These are phyloP conservation scores for Ptychobarbus kaznakovi DNA, from an alignment of 2,797 vertebrate genomes.

Conservation along the genomic window DNA sequence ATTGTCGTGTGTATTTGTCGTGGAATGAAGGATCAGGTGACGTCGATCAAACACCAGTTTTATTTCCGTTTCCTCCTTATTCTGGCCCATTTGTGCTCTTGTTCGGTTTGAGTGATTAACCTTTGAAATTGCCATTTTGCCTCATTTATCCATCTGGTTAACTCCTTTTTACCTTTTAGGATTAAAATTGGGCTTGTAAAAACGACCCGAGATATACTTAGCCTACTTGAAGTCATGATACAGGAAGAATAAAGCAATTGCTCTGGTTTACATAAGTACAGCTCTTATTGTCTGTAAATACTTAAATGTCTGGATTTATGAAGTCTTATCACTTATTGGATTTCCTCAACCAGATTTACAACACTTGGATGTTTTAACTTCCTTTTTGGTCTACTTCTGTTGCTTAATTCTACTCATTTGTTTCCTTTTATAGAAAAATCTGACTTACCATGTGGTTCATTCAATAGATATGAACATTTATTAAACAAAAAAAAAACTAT, in stretches of 20 bases:
- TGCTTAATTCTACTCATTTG: background rate
- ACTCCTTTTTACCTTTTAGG: background rate
- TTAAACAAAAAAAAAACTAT: background rate
- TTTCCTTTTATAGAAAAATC: background rate
- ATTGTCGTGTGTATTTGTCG: too few species aligned
- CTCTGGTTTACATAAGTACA: background rate
- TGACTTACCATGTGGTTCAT: background rate
- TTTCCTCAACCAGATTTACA: background rate
- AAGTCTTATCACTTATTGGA: background rate
- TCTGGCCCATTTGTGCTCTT: background rate
- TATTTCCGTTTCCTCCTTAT: background rate
- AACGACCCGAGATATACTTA: background rate
- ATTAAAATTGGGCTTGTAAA: background rate
- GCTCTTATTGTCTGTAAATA: background rate
- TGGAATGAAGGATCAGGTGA: background rate
- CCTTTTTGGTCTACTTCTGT: background rate
- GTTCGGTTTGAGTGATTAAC: background rate
- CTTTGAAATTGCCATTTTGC: background rate
- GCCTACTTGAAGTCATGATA: background rate
- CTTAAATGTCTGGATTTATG: background rate
- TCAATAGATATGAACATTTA: background rate
- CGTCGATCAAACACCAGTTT: conserved; percentile 12
- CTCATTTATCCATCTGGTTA: background rate
- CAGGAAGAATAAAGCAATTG: background rate
- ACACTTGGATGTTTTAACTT: background rate